These are phyloP conservation scores for Thunnus albacares DNA, from an alignment of 2,797 vertebrate species.

Conservation along the genomic window DNA sequence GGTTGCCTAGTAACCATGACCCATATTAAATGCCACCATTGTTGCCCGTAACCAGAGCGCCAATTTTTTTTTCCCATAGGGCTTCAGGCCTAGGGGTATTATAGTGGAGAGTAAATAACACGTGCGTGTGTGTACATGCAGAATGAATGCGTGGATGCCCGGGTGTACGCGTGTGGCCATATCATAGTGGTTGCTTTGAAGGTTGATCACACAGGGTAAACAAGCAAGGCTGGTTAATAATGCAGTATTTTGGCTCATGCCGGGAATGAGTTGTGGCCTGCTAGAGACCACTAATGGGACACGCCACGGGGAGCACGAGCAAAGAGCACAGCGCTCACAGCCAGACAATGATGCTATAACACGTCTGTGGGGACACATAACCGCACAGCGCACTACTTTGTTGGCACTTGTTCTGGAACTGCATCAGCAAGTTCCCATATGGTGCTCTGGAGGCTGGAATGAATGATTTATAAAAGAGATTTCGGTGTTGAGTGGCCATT, in stretches of 20 bases:
- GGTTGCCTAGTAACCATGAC: slow-evolving; percentile 86
- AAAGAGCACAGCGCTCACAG: slow-evolving; percentile 61
- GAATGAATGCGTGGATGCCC: slow-evolving; percentile 25
- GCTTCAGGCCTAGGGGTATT: slow-evolving; percentile 58
- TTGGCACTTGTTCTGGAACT: slow-evolving; percentile 68
- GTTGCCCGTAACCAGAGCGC: slow-evolving; percentile 81
- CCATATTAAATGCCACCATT: slow-evolving; percentile 87
- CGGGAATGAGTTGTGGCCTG: slow-evolving; percentile 64
- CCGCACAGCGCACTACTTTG: slow-evolving; percentile 63
- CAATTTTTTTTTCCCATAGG: slow-evolving; percentile 67
- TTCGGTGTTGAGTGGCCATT: slow-evolving; percentile 72
- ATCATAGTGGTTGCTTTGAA: slow-evolving; percentile 77
- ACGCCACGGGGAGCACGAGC: slow-evolving; percentile 55
- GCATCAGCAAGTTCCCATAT: slow-evolving; percentile 72
- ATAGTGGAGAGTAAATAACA: slow-evolving; percentile 80
- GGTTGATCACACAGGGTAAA: slow-evolving; percentile 79
- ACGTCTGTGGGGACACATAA: slow-evolving; percentile 73
- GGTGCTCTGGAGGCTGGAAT: slow-evolving; percentile 63
- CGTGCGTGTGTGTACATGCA: slow-evolving; percentile 21
- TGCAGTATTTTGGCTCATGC: slow-evolving; percentile 75
- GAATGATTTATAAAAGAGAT: slow-evolving; percentile 75
- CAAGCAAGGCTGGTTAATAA: slow-evolving; percentile 83
- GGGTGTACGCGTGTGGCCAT: slow-evolving; percentile 43
- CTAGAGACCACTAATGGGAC: slow-evolving; percentile 71
- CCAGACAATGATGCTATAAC: slow-evolving; percentile 74